phyloP scores from a whole-genome alignment of 2,113 vertebrate genomes.

The Collichthys lucidus region DNA sequence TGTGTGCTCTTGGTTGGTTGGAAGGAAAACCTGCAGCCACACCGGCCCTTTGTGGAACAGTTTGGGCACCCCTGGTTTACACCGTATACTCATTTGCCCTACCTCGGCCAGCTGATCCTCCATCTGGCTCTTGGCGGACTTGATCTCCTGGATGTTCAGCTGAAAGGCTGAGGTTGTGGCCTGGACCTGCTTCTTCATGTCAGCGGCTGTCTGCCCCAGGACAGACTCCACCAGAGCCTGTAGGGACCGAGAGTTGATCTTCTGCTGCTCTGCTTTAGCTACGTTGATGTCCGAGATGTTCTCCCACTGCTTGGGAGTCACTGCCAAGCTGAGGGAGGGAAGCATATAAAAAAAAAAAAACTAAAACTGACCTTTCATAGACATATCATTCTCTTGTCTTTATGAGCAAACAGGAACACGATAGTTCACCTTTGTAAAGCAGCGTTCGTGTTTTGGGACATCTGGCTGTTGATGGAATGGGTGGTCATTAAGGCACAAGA shows the following conservation, averaged over 20 bases:
- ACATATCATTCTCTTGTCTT: not conserved
- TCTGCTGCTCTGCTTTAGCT: slow-evolving; percentile 89
- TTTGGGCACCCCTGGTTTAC: too few relatives aligned
- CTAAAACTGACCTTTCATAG: too few relatives aligned
- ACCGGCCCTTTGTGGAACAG: too few relatives aligned
- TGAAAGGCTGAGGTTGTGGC: slow-evolving; percentile 81
- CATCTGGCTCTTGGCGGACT: slow-evolving; percentile 86
- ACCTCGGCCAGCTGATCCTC: slow-evolving; percentile 89
- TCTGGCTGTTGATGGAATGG: slow-evolving; percentile 74
- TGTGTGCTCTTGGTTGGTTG: too few relatives aligned
- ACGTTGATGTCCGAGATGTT: slow-evolving; percentile 88
- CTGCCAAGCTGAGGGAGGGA: slow-evolving; percentile 71
- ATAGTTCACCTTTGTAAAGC: slow-evolving; percentile 55
- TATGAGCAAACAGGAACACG: not conserved
- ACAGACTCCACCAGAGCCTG: slow-evolving; percentile 85
- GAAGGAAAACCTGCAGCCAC: too few relatives aligned
- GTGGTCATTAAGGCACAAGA: slow-evolving; percentile 88
- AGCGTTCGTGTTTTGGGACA: not conserved
- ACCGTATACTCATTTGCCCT: not conserved
- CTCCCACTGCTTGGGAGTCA: slow-evolving; percentile 89
- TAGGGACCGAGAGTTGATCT: slow-evolving; percentile 85
- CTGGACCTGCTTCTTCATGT: slow-evolving; percentile 84
- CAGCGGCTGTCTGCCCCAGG: slow-evolving; percentile 85
- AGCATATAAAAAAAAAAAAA: not conserved
- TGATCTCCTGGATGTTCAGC: slow-evolving; percentile 85